Evolutionary conservation across 2,113 vertebrate species (phyloP).

Genomic region (Eurystomus gularis): DNA sequence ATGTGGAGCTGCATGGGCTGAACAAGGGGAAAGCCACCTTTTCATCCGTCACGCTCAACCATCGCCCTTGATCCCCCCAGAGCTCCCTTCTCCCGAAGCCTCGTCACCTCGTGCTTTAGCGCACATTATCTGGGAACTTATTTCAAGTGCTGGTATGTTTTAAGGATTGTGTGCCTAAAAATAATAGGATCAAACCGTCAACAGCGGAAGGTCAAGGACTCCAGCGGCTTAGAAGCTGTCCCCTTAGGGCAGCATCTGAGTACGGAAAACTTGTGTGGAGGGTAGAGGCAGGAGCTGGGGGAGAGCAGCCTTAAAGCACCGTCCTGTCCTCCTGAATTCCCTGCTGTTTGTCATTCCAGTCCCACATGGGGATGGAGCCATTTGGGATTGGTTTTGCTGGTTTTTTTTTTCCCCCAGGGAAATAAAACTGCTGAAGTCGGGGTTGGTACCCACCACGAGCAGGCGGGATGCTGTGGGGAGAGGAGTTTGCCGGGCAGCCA

Average conservation of each 20-base stretch:
- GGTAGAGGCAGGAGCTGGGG: not conserved
- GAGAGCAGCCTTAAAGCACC: not conserved
- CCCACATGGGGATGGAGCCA: fast-evolving
- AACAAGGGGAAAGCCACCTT: not conserved
- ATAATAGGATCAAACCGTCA: not conserved
- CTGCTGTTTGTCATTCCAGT: not conserved
- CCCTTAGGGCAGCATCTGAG: constrained; percentile 7
- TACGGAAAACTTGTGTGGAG: not conserved
- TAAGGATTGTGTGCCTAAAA: constrained; percentile 33
- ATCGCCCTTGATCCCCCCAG: not conserved
- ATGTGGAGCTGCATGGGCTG: not conserved
- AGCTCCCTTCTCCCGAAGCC: not conserved
- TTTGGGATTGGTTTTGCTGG: not conserved
- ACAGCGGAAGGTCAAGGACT: constrained; percentile 7
- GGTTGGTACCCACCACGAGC: not conserved
- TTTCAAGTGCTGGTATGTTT: not conserved
- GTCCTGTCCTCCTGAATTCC: not conserved
- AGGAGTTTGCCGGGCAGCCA: not conserved
- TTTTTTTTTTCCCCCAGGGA: not conserved
- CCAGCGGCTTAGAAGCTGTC: not conserved
- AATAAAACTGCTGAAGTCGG: fast-evolving
- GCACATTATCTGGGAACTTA: not conserved
- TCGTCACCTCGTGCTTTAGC: not conserved
- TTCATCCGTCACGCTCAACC: fast-evolving
- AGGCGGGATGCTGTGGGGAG: not conserved